Evolutionary conservation across 2,113 vertebrate genomes (phyloP).

Genomic region (Falco punctatus): DNA sequence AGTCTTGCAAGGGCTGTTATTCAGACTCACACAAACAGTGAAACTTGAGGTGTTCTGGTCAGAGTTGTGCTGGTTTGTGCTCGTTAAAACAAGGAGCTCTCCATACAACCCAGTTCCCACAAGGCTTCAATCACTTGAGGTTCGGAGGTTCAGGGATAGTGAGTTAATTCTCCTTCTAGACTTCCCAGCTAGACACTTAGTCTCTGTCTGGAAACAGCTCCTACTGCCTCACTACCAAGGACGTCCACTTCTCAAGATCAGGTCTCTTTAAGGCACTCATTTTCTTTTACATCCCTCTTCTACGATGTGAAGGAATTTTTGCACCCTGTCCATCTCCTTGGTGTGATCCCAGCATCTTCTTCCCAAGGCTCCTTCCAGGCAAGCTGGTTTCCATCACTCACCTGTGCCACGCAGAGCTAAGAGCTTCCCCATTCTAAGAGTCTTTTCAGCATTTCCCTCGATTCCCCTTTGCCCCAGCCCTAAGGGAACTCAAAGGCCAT

Average conservation of each 20-base stretch:
- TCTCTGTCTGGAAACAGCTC: neutral
- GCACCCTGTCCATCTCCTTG: neutral
- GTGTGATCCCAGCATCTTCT: neutral
- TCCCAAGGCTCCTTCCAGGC: neutral
- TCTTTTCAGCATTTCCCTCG: neutral
- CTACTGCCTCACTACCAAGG: neutral
- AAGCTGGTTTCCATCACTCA: neutral
- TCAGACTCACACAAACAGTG: neutral
- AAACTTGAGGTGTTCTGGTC: neutral
- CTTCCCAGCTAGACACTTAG: neutral
- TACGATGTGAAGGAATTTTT: neutral
- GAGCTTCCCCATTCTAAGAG: neutral
- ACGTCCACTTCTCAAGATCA: neutral
- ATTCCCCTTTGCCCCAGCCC: neutral
- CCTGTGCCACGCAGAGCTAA: neutral
- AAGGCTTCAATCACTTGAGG: neutral
- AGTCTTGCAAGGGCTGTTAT: neutral
- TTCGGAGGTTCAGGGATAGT: neutral
- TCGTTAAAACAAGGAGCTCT: neutral
- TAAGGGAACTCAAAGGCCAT: neutral
- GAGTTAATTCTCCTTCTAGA: neutral
- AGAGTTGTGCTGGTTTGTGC: neutral
- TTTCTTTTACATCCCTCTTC: neutral
- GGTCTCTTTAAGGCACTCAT: neutral
- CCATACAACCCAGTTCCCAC: neutral